Conservation (phyloP, 2,888 invertebrate genomes). For the Oxyteleia sp. region DNA sequence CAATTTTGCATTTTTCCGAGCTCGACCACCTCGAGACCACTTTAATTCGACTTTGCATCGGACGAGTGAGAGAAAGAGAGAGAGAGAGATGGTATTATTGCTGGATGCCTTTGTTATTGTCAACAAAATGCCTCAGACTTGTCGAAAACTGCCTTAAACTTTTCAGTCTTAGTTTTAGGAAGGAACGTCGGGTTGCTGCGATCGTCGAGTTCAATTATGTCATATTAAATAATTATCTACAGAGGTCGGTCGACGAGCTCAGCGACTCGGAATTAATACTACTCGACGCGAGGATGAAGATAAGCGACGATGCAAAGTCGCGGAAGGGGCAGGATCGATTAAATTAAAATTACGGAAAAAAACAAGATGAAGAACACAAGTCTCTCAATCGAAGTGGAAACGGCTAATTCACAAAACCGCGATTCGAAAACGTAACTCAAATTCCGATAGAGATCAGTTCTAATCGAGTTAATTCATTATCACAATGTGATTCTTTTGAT, state of each 20-base stretch:
- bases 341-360: conserved; percentile 23
- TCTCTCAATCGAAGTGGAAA: conserved; percentile 32
- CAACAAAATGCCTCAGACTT: conserved; percentile 67
- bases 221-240: conserved; percentile 65
- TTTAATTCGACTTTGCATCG: conserved; percentile 57
- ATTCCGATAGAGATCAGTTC: conserved; percentile 56
- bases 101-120: conserved; percentile 67
- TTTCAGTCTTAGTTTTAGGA: conserved; percentile 70
- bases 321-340: background rate
- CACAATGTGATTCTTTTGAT: conserved; percentile 68
- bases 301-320: conserved; percentile 45
- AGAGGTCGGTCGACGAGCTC: conserved; percentile 29
- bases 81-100: conserved; percentile 44
- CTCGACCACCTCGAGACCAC: conserved; percentile 10
- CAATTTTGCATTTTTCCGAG: background rate
- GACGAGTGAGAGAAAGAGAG: too few species aligned
- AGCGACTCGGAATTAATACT: conserved; percentile 52
- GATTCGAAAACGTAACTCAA: conserved; percentile 39
- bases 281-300: conserved; percentile 47
- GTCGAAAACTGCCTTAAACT: conserved; percentile 55
- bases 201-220: conserved; percentile 8
- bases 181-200: conserved; percentile 49
- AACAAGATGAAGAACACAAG: conserved; percentile 4
- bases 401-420: conserved; percentile 67
- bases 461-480: conserved; percentile 54